Conservation (phyloP, 2,797 vertebrate genomes). For the Vespertilio murinus region DNA sequence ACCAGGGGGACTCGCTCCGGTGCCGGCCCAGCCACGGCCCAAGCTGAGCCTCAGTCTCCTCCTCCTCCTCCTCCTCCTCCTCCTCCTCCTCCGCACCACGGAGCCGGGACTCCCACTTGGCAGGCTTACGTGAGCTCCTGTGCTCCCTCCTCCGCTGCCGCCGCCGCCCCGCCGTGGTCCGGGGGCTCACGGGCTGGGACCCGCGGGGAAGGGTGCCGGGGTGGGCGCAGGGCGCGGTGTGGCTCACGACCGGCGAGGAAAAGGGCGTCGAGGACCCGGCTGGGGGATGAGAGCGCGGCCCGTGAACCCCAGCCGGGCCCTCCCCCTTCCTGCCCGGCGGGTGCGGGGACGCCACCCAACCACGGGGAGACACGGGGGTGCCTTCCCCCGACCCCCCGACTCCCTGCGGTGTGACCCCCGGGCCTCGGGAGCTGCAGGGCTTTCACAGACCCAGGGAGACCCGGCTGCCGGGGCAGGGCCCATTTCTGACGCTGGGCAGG, state of each 20-base stretch:
- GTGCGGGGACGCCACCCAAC: not conserved
- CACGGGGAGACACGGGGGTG: not conserved
- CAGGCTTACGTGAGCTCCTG: conserved; percentile 92
- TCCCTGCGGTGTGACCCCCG: not conserved
- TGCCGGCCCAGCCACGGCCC: not conserved
- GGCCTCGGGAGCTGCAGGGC: not conserved
- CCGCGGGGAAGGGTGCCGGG: conserved; percentile 92
- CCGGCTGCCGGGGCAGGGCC: not conserved
- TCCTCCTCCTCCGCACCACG: not conserved
- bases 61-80: no score
- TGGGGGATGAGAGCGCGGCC: conserved; percentile 76
- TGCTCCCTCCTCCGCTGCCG: conserved; percentile 94
- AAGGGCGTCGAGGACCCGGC: conserved; percentile 94
- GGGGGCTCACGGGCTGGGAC: conserved; percentile 93
- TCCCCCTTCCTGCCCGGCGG: not conserved
- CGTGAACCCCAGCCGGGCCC: not conserved
- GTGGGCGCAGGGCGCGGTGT: conserved; percentile 91
- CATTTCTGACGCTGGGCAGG: not conserved
- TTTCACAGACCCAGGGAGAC: not conserved
- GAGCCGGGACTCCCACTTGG: not conserved
- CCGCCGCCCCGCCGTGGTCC: conserved; percentile 93
- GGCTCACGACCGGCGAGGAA: conserved; percentile 91
- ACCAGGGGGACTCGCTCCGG: rapidly evolving
- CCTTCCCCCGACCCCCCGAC: not conserved
- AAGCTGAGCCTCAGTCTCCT: not conserved